Conservation (phyloP, 2,888 invertebrate genomes). For the Galeopsomyia nigrocyanea region DNA sequence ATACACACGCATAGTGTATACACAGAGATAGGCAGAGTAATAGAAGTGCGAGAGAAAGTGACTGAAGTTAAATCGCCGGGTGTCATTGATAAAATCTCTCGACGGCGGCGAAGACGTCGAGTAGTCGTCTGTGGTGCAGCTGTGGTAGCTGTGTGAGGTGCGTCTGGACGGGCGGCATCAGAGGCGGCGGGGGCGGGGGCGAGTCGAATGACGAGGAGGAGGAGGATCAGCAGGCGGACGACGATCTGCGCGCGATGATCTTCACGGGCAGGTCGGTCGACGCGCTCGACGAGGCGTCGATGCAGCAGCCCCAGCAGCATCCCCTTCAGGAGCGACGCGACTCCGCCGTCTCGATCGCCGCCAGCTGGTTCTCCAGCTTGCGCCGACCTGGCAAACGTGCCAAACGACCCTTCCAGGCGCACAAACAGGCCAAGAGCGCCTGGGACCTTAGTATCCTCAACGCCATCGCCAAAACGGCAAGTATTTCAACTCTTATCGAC, state of each 20-base stretch:
- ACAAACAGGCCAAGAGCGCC: constrained; percentile 69
- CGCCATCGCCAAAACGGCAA: constrained; percentile 69
- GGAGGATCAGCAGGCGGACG: constrained; percentile 65
- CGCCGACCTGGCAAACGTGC: constrained; percentile 73
- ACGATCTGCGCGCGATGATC: constrained; percentile 64
- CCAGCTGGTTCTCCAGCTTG: constrained; percentile 86
- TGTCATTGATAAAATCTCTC: too few relatives aligned
- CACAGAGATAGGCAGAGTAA: too few relatives aligned
- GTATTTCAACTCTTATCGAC: constrained; percentile 56
- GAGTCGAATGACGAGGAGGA: constrained; percentile 26
- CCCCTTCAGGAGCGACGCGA: constrained; percentile 57
- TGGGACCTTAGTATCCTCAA: constrained; percentile 75
- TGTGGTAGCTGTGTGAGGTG: background rate
- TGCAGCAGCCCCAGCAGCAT: constrained; percentile 32
- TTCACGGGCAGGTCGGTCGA: constrained; percentile 64
- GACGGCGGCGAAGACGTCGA: background rate
- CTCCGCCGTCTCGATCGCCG: constrained; percentile 69
- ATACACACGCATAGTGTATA: too few relatives aligned
- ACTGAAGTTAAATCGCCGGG: too few relatives aligned
- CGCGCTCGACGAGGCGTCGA: constrained; percentile 59
- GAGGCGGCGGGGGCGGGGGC: background rate
- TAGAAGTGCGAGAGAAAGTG: too few relatives aligned
- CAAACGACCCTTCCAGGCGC: constrained; percentile 57
- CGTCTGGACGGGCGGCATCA: too few relatives aligned
- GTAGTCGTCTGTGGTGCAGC: background rate